Base-by-base conservation (phyloP, 2,797 vertebrate genomes). In the Clarias laeviceps region DNA sequence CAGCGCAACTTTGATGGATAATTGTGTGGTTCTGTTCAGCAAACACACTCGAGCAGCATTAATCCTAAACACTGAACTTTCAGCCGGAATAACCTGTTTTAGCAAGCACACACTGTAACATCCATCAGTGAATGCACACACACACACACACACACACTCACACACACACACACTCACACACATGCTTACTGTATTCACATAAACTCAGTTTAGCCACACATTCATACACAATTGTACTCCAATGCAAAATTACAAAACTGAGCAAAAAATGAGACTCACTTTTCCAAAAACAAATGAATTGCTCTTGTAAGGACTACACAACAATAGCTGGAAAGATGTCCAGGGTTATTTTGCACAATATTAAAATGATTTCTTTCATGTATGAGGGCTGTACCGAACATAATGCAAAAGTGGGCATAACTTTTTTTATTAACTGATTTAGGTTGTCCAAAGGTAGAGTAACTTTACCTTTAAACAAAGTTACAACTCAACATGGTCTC, bases 1-100 rank as follows among this genome's bases (percentile, higher is more conserved):
- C 64, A 61, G 66, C 34, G 32, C 40, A 18, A 62, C 54, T 87
- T 78, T 14, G 68, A 87, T 82, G 68, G 86, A 87, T 87, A 86
- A 84, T 82, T 22, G 2, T 56, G 56, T 69, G 40, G 29, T 74
- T 82, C 65, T 61, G 72, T 82, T 89, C 68, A 85, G 61, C 29
- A 9, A 73, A 68, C 82, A 69, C 54, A 85, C n/a, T 56, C 54
- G 29, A 64, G 82, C 32, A 82, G 68, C 54, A 80, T 79, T 87
- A 83, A 88, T 82, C 68, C 73, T 15, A 9, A 82, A 84, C 37
- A 69, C 68, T 80, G 69, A 27, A 22, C 79, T 61, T 40, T 72
- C 82, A 65, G 68, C 40, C 40, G 56, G 80, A 65, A 78, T 66
- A 80, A 65, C 59, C 59, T 80, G 59, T 65, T 65, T 80, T 29